Conservation (phyloP, 1,140 invertebrate genomes). For the Drosophila truncata region DNA sequence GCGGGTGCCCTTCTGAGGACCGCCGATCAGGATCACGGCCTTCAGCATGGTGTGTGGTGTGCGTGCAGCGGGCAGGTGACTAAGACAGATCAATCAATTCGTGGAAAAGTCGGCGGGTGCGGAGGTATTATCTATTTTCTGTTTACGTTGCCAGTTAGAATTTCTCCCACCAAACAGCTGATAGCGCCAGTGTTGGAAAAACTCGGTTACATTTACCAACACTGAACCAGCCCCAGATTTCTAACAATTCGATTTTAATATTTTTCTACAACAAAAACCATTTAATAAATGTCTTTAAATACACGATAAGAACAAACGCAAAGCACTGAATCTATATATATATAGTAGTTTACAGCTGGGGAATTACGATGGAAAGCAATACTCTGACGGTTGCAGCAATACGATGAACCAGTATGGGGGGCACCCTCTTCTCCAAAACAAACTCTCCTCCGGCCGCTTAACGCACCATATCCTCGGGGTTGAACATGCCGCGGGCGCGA, state of each 20-base stretch:
- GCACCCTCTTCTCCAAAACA: background rate
- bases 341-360: slow-evolving; percentile 13
- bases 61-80: slow-evolving; percentile 44
- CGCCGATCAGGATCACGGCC: slow-evolving; percentile 91
- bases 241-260: slow-evolving; percentile 6
- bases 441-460: slow-evolving; percentile 26
- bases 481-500: slow-evolving; percentile 96
- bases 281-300: slow-evolving; percentile 50
- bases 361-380: slow-evolving; percentile 29
- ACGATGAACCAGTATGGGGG: slow-evolving; percentile 14
- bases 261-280: slow-evolving; percentile 47
- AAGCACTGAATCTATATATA: slow-evolving; percentile 28
- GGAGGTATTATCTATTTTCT: slow-evolving; percentile 41
- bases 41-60: slow-evolving; percentile 87
- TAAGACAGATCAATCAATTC: slow-evolving; percentile 34
- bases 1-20: slow-evolving; percentile 94
- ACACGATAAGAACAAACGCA: slow-evolving; percentile 34
- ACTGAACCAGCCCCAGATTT: background rate
- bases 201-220: no score
- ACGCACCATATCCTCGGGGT: slow-evolving; percentile 91
- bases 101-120: slow-evolving; percentile 19
- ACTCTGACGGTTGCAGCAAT: slow-evolving; percentile 41
- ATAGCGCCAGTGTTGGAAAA: slow-evolving; percentile 1
- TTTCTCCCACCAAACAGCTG: slow-evolving; percentile 19
- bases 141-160: slow-evolving; percentile 67